Conservation (phyloP, 2,888 invertebrate species). For the Sussaba pulchella region DNA sequence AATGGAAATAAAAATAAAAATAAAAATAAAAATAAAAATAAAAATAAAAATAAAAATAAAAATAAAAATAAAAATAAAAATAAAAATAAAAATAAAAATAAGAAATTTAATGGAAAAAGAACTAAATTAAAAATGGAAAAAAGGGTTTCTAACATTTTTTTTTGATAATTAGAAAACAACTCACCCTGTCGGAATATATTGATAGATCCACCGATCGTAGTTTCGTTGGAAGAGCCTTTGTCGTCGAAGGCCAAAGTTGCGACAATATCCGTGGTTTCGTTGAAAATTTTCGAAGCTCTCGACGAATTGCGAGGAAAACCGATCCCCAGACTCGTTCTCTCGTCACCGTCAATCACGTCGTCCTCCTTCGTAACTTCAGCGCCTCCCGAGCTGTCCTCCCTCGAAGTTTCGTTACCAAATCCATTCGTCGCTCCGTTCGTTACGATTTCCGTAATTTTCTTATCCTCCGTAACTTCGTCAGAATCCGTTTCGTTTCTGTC, state of each 20-base stretch:
- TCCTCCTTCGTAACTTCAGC: constrained; percentile 69
- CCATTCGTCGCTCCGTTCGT: constrained; percentile 28
- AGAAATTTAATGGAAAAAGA: neutral
- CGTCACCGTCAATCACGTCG: constrained; percentile 64
- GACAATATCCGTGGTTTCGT: constrained; percentile 48
- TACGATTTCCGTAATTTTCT: constrained; percentile 37
- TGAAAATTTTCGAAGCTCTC: constrained; percentile 52
- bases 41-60: neutral
- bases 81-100: neutral
- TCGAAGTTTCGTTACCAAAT: constrained; percentile 60
- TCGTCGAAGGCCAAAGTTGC: constrained; percentile 78
- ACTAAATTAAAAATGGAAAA: neutral
- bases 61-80: neutral
- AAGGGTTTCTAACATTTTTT: too few species aligned
- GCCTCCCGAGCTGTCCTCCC: constrained; percentile 62
- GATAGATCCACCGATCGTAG: constrained; percentile 80
- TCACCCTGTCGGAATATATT: constrained; percentile 79
- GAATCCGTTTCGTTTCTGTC: constrained; percentile 56
- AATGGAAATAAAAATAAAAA: constrained; percentile 40
- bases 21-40: constrained; percentile 10
- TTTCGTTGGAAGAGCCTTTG: constrained; percentile 79
- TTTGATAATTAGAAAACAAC: neutral
- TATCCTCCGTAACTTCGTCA: constrained; percentile 4
- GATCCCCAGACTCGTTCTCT: constrained; percentile 24
- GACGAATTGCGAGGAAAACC: constrained; percentile 36